phyloP scores from a whole-genome alignment of 2,113 vertebrate species.

The Australoheros scitulus region DNA sequence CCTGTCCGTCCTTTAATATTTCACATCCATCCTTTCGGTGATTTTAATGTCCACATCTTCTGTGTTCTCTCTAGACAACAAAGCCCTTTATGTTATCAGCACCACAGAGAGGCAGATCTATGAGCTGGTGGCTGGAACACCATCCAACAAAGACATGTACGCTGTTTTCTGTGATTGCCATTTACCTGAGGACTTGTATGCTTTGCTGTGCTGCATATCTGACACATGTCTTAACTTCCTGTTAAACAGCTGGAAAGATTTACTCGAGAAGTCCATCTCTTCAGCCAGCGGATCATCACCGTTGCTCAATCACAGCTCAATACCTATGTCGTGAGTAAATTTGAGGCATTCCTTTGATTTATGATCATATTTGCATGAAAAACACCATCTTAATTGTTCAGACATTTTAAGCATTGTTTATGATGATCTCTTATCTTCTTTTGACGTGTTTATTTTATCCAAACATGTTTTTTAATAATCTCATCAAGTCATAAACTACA shows the following conservation, averaged over 20 bases:
- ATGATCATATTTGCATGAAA: no score
- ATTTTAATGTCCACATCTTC: accelerated
- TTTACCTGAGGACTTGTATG: not conserved
- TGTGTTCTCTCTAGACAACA: constrained; percentile 81
- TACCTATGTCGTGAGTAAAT: constrained; percentile 67
- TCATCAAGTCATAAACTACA: no score
- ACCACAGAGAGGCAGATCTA: constrained; percentile 94
- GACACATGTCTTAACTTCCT: not conserved
- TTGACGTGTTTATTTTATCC: not conserved
- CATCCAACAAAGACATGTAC: constrained; percentile 90
- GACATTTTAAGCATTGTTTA: not conserved
- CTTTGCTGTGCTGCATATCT: not conserved
- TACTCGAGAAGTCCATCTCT: constrained; percentile 77
- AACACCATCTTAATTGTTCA: no score
- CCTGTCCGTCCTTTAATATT: not conserved
- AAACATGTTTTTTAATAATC: no score
- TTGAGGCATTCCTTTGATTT: accelerated
- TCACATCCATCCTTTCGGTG: not conserved
- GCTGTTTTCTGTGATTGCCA: not conserved
- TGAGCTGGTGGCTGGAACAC: constrained; percentile 87
- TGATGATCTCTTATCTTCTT: not conserved
- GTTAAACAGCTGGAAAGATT: constrained; percentile 76
- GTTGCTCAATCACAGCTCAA: constrained; percentile 56
- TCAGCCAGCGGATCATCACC: constrained; percentile 43
- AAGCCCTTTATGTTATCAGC: constrained; percentile 94